Evolutionary conservation across 2,797 vertebrate genomes (phyloP), one percentile per base, ranked within the genome.

Genomic region (Caiman crocodilus): DNA sequence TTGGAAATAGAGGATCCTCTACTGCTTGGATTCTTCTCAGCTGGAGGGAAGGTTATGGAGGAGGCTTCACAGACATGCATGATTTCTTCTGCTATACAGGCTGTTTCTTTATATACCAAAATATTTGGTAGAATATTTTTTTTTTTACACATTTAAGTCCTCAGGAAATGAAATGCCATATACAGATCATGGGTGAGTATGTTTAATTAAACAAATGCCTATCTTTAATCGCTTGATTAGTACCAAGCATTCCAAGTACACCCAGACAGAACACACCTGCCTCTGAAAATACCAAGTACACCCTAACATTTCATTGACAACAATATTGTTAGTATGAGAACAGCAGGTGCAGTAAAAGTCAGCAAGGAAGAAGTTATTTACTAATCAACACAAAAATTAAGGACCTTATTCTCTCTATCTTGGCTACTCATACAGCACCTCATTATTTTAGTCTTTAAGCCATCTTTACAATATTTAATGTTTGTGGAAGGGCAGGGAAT

Each of bases 361-460:
- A 90, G n/a, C 60, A 87, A 71, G 11, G 17, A 88, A 57, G 90
- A 80, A 64, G 76, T 75, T 42, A 35, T 92, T 85, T 91, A 89
- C 56, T n/a, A 4, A n/a, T 92, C 94, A 87, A 84, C 30, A 86
- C 8, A 74, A 93, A 88, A 93, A 69, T 14, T 25, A 86, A 90
- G 25, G 23, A 23, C 21, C 17, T 71, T 63, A 18, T 94, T 94
- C 81, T 69, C n/a, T 55, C n/a, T 21, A 5, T 28, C 60, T 82
- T 42, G 21, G 11, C 13, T 71, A 71, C 18, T 71, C 42, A 71
- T 14, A 42, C 25, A 5, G 32, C 32, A 7, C 21, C 6, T 10
- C 42, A 50, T 50, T 50, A 50, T 50, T 50, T 50, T 50, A 50
- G 42, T 50, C 42, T 50, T 50, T 50, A 11, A 50, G 42, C 10